Percentiles rank a stretch among this genome's conserved stretches.
Conservation (phyloP, 2,888 invertebrate genomes). For the Urechis unicinctus region DNA sequence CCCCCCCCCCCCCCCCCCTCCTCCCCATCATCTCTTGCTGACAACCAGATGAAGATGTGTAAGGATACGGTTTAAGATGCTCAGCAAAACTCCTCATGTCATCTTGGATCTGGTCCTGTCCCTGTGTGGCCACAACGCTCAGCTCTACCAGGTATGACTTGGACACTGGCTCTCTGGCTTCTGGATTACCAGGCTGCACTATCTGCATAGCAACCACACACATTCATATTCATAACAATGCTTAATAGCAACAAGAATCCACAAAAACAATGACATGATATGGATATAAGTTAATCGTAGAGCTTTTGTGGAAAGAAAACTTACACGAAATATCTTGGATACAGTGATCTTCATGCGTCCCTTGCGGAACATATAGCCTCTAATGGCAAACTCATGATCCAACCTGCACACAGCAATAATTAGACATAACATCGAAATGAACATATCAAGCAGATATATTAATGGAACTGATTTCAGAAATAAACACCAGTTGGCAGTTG, state of each 20-base stretch:
- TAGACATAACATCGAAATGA: neutral
- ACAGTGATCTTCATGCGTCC: constrained; percentile 96
- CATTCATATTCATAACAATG: neutral
- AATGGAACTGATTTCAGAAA: too few species aligned
- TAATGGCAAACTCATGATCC: constrained; percentile 88
- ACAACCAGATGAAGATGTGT: too few species aligned
- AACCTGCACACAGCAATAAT: constrained; percentile 50
- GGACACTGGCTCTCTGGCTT: constrained; percentile 73
- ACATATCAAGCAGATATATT: neutral
- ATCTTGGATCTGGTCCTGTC: constrained; percentile 83
- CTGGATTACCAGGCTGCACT: constrained; percentile 55
- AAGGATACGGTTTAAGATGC: constrained; percentile 71
- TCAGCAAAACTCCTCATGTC: constrained; percentile 94
- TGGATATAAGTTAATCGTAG: too few species aligned
- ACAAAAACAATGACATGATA: too few species aligned
- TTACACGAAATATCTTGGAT: constrained; percentile 78
- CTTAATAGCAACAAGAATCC: neutral
- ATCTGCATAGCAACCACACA: constrained; percentile 51
- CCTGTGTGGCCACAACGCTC: constrained; percentile 63
- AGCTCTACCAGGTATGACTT: constrained; percentile 90
- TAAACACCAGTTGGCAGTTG: too few species aligned
- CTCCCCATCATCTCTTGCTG: too few species aligned
- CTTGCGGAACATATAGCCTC: constrained; percentile 92
- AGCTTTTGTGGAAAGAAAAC: too few species aligned
- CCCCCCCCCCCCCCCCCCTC: too few species aligned